phyloP scores from a whole-genome alignment of 2,113 vertebrate genomes.

The Danio rerio region GRCz12tu NC_133199.1:38902501-38903000 shows the following conservation, averaged over 20 bases:
- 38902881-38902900: neutral
- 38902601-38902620: no score
- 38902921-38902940: neutral
- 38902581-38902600: neutral
- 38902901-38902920: neutral
- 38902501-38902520: slow-evolving; percentile 1
- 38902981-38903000: no score
- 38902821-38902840: slow-evolving; percentile 52
- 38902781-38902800: slow-evolving; percentile 63
- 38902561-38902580: neutral
- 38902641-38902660: neutral
- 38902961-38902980: no score
- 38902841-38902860: slow-evolving; percentile 51
- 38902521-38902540: slow-evolving; percentile 10
- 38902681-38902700: slow-evolving; percentile 14
- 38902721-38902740: slow-evolving; percentile 26
- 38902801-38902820: slow-evolving; percentile 58
- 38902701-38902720: slow-evolving; percentile 23
- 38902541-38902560: neutral
- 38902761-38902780: slow-evolving; percentile 68
- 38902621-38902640: neutral
- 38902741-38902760: slow-evolving; percentile 27
- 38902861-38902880: slow-evolving; percentile 18
- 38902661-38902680: no score
- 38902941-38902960: neutral